Evolutionary conservation across 2,113 vertebrate genomes (phyloP), one percentile per base, ranked within the genome.

Genomic region (Ammospiza caudacuta): DNA sequence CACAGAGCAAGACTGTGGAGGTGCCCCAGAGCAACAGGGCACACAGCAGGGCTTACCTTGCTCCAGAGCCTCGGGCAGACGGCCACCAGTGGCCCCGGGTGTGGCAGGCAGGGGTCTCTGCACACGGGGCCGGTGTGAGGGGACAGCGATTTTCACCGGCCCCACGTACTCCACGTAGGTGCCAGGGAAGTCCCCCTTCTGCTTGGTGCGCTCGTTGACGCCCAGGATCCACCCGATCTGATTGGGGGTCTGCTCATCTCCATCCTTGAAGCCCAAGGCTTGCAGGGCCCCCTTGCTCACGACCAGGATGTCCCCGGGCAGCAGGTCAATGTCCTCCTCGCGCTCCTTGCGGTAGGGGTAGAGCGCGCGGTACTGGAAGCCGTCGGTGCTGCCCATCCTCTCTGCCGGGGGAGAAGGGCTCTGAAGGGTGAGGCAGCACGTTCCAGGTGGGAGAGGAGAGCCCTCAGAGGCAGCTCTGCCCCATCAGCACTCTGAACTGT

Each of bases 81-180:
- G 90, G 62, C 83, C 29, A 20, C 96, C 41, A 3, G 98, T 98
- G 25, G 98, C 96, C 21, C 95, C 97, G 0, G 99, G 99, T 1
- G 98, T 98, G 6, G 98, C 98, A 0, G 99, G 99, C 58, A 99
- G 96, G 2, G 99, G 99, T 57, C 99, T 98, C 93, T 99, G 98
- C 67, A 98, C 98, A 6, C 98, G 97, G 27, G 98, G 98, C 29
- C 98, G 98, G 90, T 98, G 98, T 1, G 98, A 97, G 0, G 98
- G 98, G 37, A 98, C 96, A 0, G 98, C 92, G 95, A 99, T 98
- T 93, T 98, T 98, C 73, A 99, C 97, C 0, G 98, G 98, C 33
- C 99, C 99, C 68, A 99, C 96, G 11, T 99, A 99, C 97, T 99
- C 98, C 33, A 99, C 99, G 1, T 99, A 99, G 3, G 99, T 99